Conservation (phyloP, 2,888 invertebrate species). For the Amphiduros pacificus region DNA sequence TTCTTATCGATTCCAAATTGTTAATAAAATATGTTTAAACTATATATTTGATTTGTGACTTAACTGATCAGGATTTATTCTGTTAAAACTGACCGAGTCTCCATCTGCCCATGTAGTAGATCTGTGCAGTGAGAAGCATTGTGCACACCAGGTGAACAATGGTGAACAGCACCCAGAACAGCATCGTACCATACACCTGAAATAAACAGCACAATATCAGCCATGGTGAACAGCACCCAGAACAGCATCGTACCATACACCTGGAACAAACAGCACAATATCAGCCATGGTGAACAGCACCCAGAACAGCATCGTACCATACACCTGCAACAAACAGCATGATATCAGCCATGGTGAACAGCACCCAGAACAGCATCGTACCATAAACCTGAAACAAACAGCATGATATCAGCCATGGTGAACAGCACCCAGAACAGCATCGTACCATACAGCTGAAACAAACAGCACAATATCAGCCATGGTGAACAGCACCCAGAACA, state of each 20-base stretch:
- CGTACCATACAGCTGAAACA: slow-evolving; percentile 51
- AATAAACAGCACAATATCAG: slow-evolving; percentile 65
- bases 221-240: slow-evolving; percentile 73
- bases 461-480: slow-evolving; percentile 67
- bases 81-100: slow-evolving; percentile 62
- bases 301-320: slow-evolving; percentile 67
- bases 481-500: slow-evolving; percentile 76
- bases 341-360: slow-evolving; percentile 74
- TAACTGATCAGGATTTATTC: too few relatives aligned
- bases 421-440: slow-evolving; percentile 72
- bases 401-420: slow-evolving; percentile 70
- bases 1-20: too few relatives aligned
- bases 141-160: slow-evolving; percentile 70
- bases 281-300: slow-evolving; percentile 73
- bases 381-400: slow-evolving; percentile 55
- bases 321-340: slow-evolving; percentile 51
- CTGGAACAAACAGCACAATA: slow-evolving; percentile 61
- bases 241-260: slow-evolving; percentile 62
- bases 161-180: slow-evolving; percentile 76
- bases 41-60: too few relatives aligned
- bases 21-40: too few relatives aligned
- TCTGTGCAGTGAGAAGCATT: slow-evolving; percentile 64
- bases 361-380: slow-evolving; percentile 68
- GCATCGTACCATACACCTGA: slow-evolving; percentile 51
- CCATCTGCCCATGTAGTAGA: slow-evolving; percentile 64